Evolutionary conservation across 2,113 vertebrate genomes (phyloP).

Genomic region (Corythornis vintsioides): DNA sequence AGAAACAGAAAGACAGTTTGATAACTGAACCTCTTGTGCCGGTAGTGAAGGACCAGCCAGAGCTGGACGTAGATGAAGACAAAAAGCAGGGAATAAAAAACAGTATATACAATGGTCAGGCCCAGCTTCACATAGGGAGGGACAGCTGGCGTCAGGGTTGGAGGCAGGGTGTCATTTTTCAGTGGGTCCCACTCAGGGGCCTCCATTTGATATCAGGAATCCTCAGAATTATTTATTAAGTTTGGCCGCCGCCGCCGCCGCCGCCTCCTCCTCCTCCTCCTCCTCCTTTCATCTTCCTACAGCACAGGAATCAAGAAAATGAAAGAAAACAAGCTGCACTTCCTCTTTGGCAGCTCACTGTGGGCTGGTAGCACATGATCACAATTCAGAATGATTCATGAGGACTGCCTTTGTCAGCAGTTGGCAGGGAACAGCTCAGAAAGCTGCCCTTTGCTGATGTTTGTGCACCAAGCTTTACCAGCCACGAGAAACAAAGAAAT

Average conservation of each 20-base stretch:
- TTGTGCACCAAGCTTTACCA: slow-evolving; percentile 6
- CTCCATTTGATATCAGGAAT: slow-evolving; percentile 71
- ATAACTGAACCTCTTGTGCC: slow-evolving; percentile 96
- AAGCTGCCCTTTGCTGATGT: slow-evolving; percentile 51
- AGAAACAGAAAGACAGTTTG: slow-evolving; percentile 97
- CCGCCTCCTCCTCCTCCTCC: slow-evolving; percentile 51
- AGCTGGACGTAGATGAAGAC: slow-evolving; percentile 92
- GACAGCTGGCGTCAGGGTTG: slow-evolving; percentile 90
- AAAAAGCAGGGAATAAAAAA: slow-evolving; percentile 94
- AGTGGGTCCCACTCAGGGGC: slow-evolving; percentile 71
- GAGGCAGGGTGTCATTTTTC: slow-evolving; percentile 82
- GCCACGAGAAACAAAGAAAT: slow-evolving; percentile 32
- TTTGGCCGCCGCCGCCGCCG: slow-evolving; percentile 37
- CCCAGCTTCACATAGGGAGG: slow-evolving; percentile 90
- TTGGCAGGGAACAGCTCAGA: slow-evolving; percentile 68
- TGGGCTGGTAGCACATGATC: slow-evolving; percentile 79
- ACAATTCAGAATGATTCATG: slow-evolving; percentile 66
- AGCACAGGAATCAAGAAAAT: slow-evolving; percentile 67
- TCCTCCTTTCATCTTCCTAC: slow-evolving; percentile 70
- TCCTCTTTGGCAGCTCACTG: slow-evolving; percentile 80
- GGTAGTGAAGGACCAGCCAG: slow-evolving; percentile 92
- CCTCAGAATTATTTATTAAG: slow-evolving; percentile 60
- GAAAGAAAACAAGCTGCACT: slow-evolving; percentile 84
- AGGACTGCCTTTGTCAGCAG: slow-evolving; percentile 81
- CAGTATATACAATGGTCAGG: slow-evolving; percentile 91